Base-by-base conservation (phyloP, 2,113 vertebrate species). In the Rhea americana region DNA sequence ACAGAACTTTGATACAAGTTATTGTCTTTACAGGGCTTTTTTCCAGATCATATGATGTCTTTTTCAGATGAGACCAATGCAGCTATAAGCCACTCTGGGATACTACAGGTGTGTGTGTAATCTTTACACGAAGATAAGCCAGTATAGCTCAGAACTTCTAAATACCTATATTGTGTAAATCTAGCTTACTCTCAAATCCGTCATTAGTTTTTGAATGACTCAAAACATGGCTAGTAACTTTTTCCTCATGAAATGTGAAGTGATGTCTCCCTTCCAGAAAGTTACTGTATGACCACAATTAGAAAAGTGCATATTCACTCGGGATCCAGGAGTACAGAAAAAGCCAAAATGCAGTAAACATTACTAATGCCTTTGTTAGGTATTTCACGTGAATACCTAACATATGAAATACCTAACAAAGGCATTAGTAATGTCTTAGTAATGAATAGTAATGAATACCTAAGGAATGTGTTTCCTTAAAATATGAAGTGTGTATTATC, bases 41-140 rank as follows among this genome's bases (percentile, higher is more conserved):
- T 99, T 97, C 99, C 99, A 87, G 99, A 99, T 94, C 98, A 99
- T 94, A 99, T 99, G 99, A 98, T 99, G 92, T 99, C 99, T 89
- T 98, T 99, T 97, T 98, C 98, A 90, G 98, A 96, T 96, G 99
- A 99, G 97, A 98, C 97, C 74, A 98, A 97, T 86, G 98, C 98
- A 92, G 96, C 98, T 90, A 91, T 98, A 93, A 98, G 98, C 96
- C 98, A 98, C 83, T 97, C 98, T 81, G 98, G 98, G 79, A 98
- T 99, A 85, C 98, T 99, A 82, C 98, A 99, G 99, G 99, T 99
- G 97, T 91, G 94, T 87, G 97, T 91, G 94, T 87, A 56, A 61
- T 66, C 61, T 89, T 93, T 91, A 65, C 55, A 43, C 81, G 94
- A 76, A 90, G 82, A 51, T 71, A 21, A 93, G 16, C 71, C 75